Base-by-base conservation (phyloP, 2,888 invertebrate species). In the Apomyelois bistriatella region DNA sequence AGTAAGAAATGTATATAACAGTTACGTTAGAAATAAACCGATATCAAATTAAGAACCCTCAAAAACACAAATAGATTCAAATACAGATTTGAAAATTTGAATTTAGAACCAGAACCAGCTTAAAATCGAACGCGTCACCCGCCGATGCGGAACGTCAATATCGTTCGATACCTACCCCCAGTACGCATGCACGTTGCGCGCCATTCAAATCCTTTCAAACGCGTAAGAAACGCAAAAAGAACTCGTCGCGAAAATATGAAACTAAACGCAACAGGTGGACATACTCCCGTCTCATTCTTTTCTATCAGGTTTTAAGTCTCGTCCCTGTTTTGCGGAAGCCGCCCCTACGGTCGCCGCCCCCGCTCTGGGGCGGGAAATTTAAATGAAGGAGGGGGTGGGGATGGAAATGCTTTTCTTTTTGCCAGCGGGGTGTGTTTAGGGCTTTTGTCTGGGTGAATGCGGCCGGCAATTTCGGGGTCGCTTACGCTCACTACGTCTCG, bases 391-490 rank as follows among this genome's bases (percentile, higher is more conserved):
- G 83, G 86, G 84, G 87, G 87, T 79, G 76, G 82, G 81, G 77
- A 83, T 83, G 85, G 79, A 85, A 85, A 85, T 81, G 85, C 82
- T 85, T 90, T 90, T 90, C 87, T 87, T 90, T 89, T 88, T 88
- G 82, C 83, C 84, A 80, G 76, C 80, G 78, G 85, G 86, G 87
- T 83, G 82, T 82, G 83, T 83, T 87, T 85, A 85, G 86, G 76
- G 85, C 87, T 88, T 86, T 88, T 90, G 89, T 89, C 85, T 88
- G 88, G 84, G 84, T 89, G 89, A 90, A 86, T 88, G 88, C 88
- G 85, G 88, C 82, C 79, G 75, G 79, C 85, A 85, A 89, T 89
- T 88, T 89, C 82, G 89, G 87, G 88, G 87, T 87, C 87, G 88
- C 85, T 86, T 83, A 79, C 81, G 79, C 75, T 78, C 76, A 70